These are phyloP conservation scores for Orycteropus afer DNA, from an alignment of 2,113 vertebrate species.

Conservation along the genomic window DNA sequence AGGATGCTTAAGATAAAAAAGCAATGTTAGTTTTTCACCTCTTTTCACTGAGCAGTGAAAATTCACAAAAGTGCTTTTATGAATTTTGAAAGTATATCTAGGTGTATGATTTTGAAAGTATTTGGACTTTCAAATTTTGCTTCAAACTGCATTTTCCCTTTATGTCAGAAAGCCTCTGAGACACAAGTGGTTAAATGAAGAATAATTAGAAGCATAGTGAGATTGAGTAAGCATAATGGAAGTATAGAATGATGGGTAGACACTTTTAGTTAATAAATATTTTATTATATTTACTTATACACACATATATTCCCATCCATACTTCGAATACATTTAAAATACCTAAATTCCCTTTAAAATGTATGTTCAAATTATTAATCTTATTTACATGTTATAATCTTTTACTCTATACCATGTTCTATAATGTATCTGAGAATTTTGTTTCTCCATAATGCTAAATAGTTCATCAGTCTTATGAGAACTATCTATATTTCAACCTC, in stretches of 20 bases:
- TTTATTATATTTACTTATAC: conserved; percentile 38
- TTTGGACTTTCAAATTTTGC: conserved; percentile 5
- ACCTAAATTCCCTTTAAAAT: conserved; percentile 27
- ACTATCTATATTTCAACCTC: conserved; percentile 61
- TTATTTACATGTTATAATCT: conserved; percentile 58
- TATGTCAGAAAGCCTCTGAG: conserved; percentile 48
- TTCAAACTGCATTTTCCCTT: conserved; percentile 49
- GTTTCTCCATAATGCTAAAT: conserved; percentile 53
- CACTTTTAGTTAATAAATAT: conserved; percentile 60
- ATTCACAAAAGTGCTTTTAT: neutral
- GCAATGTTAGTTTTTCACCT: neutral
- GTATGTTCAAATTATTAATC: conserved; percentile 66
- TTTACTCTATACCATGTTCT: conserved; percentile 40
- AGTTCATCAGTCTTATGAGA: conserved; percentile 62
- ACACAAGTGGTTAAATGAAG: conserved; percentile 61
- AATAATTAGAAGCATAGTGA: conserved; percentile 48
- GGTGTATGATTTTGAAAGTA: neutral
- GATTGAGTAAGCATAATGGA: conserved; percentile 57
- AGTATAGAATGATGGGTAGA: conserved; percentile 23
- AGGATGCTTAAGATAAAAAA: neutral
- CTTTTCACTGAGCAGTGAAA: neutral
- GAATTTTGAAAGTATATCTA: neutral
- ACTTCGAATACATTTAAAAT: conserved; percentile 35
- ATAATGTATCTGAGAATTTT: conserved; percentile 69
- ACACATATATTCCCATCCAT: conserved; percentile 56